Evolutionary conservation across 2,888 invertebrate genomes (phyloP).

Genomic region (Colletes collaris): DNA sequence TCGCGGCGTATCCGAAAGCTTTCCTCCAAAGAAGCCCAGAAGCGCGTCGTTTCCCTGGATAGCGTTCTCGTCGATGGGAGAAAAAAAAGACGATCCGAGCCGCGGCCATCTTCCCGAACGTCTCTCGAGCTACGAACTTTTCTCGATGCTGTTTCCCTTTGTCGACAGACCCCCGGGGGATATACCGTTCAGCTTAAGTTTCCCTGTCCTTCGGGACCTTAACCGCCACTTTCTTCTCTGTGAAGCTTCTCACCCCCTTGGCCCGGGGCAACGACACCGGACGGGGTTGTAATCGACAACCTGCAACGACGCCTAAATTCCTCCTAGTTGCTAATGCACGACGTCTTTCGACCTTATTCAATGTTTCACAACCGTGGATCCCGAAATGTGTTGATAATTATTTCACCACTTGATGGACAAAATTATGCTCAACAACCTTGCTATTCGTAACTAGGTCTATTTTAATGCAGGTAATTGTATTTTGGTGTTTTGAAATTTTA

Average conservation of each 20-base stretch:
- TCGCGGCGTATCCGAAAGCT: conserved; percentile 1
- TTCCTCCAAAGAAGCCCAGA: conserved; percentile 5
- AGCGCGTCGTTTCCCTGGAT: neutral
- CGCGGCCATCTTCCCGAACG: conserved; percentile 18
- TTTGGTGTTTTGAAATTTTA: too few species aligned
- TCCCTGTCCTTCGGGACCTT: conserved; percentile 24
- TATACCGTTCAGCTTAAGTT: conserved; percentile 52
- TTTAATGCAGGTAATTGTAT: too few species aligned
- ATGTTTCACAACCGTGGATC: neutral
- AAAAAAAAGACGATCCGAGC: conserved; percentile 21
- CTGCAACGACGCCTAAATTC: neutral
- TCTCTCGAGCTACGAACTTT: conserved; percentile 41
- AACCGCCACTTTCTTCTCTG: conserved; percentile 22
- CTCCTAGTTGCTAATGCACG: neutral
- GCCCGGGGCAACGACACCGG: neutral
- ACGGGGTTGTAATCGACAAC: neutral
- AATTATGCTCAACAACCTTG: too few species aligned
- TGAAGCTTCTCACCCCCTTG: neutral
- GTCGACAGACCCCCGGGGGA: conserved; percentile 26
- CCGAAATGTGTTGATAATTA: neutral
- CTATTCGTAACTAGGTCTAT: too few species aligned
- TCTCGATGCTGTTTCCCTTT: conserved; percentile 46
- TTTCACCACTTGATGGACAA: too few species aligned
- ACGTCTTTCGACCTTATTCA: conserved; percentile 1
- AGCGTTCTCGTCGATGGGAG: conserved; percentile 15